phyloP scores from a whole-genome alignment of 2,888 invertebrate species.

The Zeuzera pyrina region DNA sequence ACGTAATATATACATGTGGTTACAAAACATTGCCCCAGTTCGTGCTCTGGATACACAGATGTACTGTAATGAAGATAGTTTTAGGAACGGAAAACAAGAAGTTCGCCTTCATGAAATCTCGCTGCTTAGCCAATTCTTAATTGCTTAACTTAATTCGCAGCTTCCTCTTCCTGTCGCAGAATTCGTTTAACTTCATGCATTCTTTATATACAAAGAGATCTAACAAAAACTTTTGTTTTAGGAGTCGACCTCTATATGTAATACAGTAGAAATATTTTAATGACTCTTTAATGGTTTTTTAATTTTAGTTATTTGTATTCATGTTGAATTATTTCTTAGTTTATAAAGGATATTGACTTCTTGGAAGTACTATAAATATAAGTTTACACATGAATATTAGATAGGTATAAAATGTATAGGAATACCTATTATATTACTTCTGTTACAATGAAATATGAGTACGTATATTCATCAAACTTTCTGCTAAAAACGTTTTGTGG shows the following conservation, averaged over 20 bases:
- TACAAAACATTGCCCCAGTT: conserved; percentile 19
- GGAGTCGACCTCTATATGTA: conserved; percentile 2
- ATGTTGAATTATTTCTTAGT: too few species aligned
- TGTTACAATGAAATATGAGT: too few species aligned
- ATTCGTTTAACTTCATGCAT: conserved; percentile 52
- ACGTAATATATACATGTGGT: conserved; percentile 12
- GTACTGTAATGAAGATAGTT: conserved; percentile 66
- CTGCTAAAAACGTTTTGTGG: too few species aligned
- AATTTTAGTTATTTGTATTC: too few species aligned
- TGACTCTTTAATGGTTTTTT: too few species aligned
- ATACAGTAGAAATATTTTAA: conserved; percentile 15
- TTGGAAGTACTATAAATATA: too few species aligned
- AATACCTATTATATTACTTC: too few species aligned
- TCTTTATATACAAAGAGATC: conserved; percentile 36
- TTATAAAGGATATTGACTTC: too few species aligned
- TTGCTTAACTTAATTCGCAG: conserved; percentile 61
- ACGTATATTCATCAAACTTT: too few species aligned
- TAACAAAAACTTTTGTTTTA: conserved; percentile 4
- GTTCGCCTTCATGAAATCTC: conserved; percentile 58
- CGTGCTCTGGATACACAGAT: conserved; percentile 33
- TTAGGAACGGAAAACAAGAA: conserved; percentile 59
- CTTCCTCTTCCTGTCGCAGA: conserved; percentile 45
- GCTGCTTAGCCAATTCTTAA: conserved; percentile 60
- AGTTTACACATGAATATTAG: too few species aligned
- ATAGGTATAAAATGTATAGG: too few species aligned